Evolutionary conservation across 2,888 invertebrate species (phyloP).

Genomic region (Hydraecia micacea): DNA sequence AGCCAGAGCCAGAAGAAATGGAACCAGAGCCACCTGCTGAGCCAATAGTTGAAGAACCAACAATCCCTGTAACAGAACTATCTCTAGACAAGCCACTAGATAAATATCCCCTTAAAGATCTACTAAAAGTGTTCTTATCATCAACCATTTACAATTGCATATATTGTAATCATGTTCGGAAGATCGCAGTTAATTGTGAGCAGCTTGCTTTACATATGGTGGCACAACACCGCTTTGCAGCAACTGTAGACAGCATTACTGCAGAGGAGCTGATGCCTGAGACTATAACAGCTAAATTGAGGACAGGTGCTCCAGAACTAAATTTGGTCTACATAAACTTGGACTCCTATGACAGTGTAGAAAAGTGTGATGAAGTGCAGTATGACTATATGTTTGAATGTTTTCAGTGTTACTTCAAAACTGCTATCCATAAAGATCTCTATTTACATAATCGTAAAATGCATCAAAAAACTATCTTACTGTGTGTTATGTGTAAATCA

Average conservation of each 20-base stretch:
- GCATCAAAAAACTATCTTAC: constrained; percentile 95
- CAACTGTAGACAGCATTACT: constrained; percentile 94
- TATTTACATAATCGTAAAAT: constrained; percentile 96
- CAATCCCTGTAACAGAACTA: constrained; percentile 92
- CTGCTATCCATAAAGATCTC: constrained; percentile 95
- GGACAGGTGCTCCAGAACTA: constrained; percentile 91
- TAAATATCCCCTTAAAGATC: constrained; percentile 92
- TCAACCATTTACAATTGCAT: constrained; percentile 93
- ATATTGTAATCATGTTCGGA: constrained; percentile 96
- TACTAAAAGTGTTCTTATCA: constrained; percentile 93
- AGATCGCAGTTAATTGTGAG: constrained; percentile 95
- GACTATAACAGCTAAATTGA: constrained; percentile 93
- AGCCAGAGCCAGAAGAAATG: constrained; percentile 74
- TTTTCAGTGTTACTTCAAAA: constrained; percentile 95
- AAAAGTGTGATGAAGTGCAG: constrained; percentile 89
- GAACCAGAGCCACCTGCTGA: constrained; percentile 76
- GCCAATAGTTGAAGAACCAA: constrained; percentile 84
- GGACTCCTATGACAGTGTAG: constrained; percentile 92
- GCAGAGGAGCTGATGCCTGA: constrained; percentile 93
- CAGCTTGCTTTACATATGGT: constrained; percentile 95
- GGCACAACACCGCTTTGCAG: constrained; percentile 94
- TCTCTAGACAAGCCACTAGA: constrained; percentile 94
- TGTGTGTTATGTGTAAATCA: constrained; percentile 96
- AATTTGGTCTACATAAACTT: constrained; percentile 93
- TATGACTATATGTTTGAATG: constrained; percentile 95